These are phyloP conservation scores for Stenodema calcarata DNA, from an alignment of 2,888 invertebrate genomes.

Conservation along the genomic window DNA sequence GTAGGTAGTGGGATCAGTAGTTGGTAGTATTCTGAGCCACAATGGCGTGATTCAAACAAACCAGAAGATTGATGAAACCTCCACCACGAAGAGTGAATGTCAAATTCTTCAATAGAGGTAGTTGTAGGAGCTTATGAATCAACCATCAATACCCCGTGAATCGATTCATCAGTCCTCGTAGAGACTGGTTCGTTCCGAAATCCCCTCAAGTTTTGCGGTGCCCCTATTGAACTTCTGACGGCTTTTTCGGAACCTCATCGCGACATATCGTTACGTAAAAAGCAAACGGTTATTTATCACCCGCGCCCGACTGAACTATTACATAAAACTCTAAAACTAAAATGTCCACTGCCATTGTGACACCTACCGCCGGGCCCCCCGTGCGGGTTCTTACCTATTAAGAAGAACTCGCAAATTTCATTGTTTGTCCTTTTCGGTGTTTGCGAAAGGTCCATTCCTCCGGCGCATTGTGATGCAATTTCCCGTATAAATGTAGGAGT, in stretches of 20 bases:
- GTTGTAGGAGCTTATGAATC: neutral
- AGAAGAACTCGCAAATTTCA: neutral
- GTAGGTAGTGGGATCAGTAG: no score
- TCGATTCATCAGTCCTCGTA: neutral
- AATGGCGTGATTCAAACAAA: no score
- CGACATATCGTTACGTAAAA: neutral
- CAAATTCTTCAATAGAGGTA: neutral
- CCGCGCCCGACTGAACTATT: conserved; percentile 11
- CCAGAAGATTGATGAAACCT: no score
- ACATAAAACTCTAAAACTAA: neutral
- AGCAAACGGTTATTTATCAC: neutral
- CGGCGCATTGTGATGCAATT: neutral
- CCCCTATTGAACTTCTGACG: neutral
- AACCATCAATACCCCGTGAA: neutral
- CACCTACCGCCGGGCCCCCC: neutral
- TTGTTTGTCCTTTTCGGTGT: neutral
- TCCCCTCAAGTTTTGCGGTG: neutral
- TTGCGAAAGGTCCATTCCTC: neutral
- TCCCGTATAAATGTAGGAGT: neutral
- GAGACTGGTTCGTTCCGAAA: neutral
- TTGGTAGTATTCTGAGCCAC: no score
- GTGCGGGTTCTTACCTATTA: neutral
- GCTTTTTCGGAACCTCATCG: neutral
- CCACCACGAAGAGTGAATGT: no score
- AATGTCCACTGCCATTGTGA: neutral